Evolutionary conservation across 2,113 vertebrate genomes (phyloP).

Genomic region (Plecturocebus donacophilus): DNA sequence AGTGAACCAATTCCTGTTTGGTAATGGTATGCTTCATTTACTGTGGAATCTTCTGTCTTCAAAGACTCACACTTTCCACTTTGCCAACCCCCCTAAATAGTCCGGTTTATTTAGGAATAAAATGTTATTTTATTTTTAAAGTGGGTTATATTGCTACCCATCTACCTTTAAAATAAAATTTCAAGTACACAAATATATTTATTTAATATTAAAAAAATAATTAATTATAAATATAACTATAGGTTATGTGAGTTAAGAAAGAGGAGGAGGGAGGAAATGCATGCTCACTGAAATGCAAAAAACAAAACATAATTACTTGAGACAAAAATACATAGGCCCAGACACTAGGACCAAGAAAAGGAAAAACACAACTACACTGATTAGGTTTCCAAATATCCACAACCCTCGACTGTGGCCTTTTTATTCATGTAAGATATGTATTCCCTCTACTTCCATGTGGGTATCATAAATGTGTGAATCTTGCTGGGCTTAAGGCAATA

Average conservation of each 20-base stretch:
- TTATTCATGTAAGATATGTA: background rate
- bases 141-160: background rate
- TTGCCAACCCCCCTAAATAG: background rate
- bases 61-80: background rate
- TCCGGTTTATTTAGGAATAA: background rate
- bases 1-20: background rate
- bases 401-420: background rate
- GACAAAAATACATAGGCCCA: background rate
- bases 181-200: background rate
- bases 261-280: background rate
- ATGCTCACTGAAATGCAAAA: background rate
- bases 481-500: background rate
- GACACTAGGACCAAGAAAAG: background rate
- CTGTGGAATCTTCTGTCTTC: background rate
- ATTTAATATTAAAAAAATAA: background rate
- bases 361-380: background rate
- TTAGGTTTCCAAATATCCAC: background rate
- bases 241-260: background rate
- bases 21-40: background rate
- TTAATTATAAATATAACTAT: background rate
- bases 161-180: slow-evolving; percentile 10
- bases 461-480: background rate
- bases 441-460: background rate
- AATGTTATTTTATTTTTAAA: background rate
- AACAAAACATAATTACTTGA: background rate